A percentile compares a stretch with the other conserved stretches of the same genome.
These are phyloP conservation scores for Cerastis leucographa DNA, from an alignment of 2,888 invertebrate species.

Conservation along the genomic window DNA sequence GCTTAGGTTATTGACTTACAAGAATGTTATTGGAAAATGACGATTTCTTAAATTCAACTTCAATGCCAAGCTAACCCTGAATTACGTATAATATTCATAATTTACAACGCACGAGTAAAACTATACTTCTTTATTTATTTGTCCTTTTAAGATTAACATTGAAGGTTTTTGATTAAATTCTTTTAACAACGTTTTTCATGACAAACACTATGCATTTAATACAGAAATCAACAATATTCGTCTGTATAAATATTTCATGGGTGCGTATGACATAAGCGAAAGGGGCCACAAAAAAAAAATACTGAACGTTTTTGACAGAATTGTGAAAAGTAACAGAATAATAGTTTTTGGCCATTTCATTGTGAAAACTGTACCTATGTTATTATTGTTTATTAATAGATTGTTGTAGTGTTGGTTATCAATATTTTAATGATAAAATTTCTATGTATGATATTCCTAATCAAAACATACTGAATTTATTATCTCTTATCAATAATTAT, in stretches of 20 bases:
- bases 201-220: background rate
- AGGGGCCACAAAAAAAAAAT: background rate
- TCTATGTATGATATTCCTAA: background rate
- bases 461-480: background rate
- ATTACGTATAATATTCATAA: constrained; percentile 13
- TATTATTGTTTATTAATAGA: background rate
- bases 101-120: background rate
- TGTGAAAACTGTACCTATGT: background rate
- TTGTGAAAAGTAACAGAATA: background rate
- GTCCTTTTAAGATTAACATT: constrained; percentile 21
- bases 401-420: background rate
- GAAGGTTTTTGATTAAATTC: background rate
- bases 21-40: background rate
- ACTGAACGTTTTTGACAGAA: background rate
- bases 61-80: background rate
- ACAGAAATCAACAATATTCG: background rate
- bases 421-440: background rate
- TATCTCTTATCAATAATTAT: background rate
- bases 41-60: constrained; percentile 14
- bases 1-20: constrained; percentile 3
- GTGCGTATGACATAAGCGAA: constrained; percentile 12
- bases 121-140: constrained; percentile 20
- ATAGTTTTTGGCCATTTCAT: background rate
- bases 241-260: background rate
- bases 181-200: background rate